Conservation (phyloP, 2,888 invertebrate genomes). For the Trichogramma dendrolimi region DNA sequence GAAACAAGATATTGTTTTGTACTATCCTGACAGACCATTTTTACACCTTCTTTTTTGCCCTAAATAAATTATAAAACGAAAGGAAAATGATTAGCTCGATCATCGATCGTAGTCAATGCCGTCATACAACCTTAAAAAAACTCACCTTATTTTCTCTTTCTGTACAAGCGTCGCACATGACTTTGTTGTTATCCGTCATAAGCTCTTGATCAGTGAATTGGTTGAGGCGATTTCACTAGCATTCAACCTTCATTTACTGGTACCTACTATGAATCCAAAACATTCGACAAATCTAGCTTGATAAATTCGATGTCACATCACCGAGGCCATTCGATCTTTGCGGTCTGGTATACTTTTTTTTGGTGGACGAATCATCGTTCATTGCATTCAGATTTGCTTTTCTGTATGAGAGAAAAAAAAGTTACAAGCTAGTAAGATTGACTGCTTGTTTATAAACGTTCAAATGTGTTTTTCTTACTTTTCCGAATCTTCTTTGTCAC, state of each 20-base stretch:
- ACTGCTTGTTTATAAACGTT: constrained; percentile 11
- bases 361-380: constrained; percentile 14
- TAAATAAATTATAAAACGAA: constrained; percentile 32
- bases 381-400: constrained; percentile 15
- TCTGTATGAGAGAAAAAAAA: constrained; percentile 1
- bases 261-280: constrained; percentile 57
- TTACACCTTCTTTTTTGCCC: constrained; percentile 59
- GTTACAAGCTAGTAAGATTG: not conserved
- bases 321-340: constrained; percentile 32
- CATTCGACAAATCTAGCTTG: constrained; percentile 33
- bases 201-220: constrained; percentile 89
- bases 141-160: constrained; percentile 60
- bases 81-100: constrained; percentile 6
- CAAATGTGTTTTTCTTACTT: constrained; percentile 8
- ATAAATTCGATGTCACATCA: constrained; percentile 36
- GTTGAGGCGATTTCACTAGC: constrained; percentile 81
- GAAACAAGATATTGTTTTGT: constrained; percentile 83
- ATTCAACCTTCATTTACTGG: constrained; percentile 72
- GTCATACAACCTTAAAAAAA: not conserved
- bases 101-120: not conserved
- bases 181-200: constrained; percentile 87
- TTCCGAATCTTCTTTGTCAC: constrained; percentile 19
- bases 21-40: constrained; percentile 75
- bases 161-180: constrained; percentile 88
- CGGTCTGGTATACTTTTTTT: constrained; percentile 9